Evolutionary conservation across 2,888 invertebrate species (phyloP).

Genomic region (Argynnis bischoffii): DNA sequence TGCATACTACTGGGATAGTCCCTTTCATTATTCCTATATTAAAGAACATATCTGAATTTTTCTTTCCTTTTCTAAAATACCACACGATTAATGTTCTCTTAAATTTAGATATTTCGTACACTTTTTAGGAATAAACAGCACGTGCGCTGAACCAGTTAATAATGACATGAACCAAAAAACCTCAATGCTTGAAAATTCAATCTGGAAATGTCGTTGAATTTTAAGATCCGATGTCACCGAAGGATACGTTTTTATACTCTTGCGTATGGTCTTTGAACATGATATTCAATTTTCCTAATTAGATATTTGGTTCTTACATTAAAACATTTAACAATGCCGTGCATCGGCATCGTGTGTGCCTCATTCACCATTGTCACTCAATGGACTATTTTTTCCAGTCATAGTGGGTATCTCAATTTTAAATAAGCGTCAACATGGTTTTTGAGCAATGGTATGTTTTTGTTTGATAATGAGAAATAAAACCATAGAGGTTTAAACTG

Average conservation of each 20-base stretch:
- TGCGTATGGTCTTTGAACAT: slow-evolving; percentile 31
- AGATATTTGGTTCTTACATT: slow-evolving; percentile 45
- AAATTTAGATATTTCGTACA: slow-evolving; percentile 11
- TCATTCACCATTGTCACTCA: slow-evolving; percentile 42
- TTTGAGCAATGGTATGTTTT: slow-evolving; percentile 43
- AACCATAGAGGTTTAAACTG: slow-evolving; percentile 31
- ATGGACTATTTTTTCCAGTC: slow-evolving; percentile 38
- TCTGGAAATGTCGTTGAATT: slow-evolving; percentile 35
- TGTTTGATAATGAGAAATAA: slow-evolving; percentile 38
- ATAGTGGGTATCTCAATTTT: slow-evolving; percentile 42
- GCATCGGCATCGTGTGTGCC: slow-evolving; percentile 35
- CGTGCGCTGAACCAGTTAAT: slow-evolving; percentile 31
- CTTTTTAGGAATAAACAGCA: slow-evolving; percentile 22
- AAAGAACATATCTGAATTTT: background rate
- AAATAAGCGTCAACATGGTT: slow-evolving; percentile 44
- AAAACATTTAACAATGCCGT: slow-evolving; percentile 42
- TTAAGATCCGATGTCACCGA: slow-evolving; percentile 27
- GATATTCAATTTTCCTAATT: slow-evolving; percentile 54
- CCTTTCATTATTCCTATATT: background rate
- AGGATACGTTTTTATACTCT: slow-evolving; percentile 25
- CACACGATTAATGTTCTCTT: background rate
- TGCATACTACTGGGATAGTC: background rate
- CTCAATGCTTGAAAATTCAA: slow-evolving; percentile 25
- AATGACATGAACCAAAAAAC: slow-evolving; percentile 19
- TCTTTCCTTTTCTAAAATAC: background rate